Evolutionary conservation across 2,888 invertebrate genomes (phyloP), one percentile per base, ranked within the genome.

Genomic region (Drosophila dives): DNA sequence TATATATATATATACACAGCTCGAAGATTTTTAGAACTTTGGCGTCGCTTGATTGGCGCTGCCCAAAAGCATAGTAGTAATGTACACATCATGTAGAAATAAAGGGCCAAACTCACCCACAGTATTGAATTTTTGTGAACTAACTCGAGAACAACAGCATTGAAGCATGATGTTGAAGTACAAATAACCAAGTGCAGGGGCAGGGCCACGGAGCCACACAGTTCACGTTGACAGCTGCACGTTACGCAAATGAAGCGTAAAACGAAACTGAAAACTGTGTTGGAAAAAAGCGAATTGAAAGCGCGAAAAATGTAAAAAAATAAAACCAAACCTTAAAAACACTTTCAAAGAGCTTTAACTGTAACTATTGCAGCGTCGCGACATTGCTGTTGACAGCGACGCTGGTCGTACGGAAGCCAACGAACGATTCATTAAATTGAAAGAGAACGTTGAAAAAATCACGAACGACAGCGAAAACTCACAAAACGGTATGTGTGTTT

Each of bases 381-480:
- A 32, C 56, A 15, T 33, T 40, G 71, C 59, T 54, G 50, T 36
- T 70, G 60, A 48, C 40, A 65, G 45, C 66, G 68, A 32, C 72
- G 40, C 32, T 17, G 59, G 55, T 32, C 55, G 65, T 40, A 81
- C 79, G 65, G 78, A 75, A 81, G 79, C 74, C 78, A 74, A 77
- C 70, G 69, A 69, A 60, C 81, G 64, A 74, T 69, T 78, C 74
- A 81, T 78, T 82, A 65, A 88, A 83, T 68, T 82, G 67, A 88
- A 85, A 88, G 83, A 85, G 80, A 88, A 85, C 71, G 58, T 70
- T 79, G 86, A 53, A 85, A 89, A 89, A 85, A 88, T 86, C 85
- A 85, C 90, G 88, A 90, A 85, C 90, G 83, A 75, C 88, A 87
- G 85, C 83, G 64, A 89, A 80, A 80, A 73, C 45, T 64, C 60